phyloP scores from a whole-genome alignment of 2,888 invertebrate species.

The Apocheima hispidaria region DNA sequence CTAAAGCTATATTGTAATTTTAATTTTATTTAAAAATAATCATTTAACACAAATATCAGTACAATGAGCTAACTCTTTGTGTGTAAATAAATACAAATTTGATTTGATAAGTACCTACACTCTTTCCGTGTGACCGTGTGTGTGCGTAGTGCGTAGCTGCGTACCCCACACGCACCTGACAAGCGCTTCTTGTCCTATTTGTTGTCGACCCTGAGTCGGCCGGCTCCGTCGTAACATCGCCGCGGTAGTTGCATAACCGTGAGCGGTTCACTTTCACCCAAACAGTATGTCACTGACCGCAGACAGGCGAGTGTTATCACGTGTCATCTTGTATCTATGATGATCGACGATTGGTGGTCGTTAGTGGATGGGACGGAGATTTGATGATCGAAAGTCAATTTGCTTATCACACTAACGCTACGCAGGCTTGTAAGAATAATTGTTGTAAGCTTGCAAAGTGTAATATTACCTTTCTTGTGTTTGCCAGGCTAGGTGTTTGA shows the following conservation, averaged over 20 bases:
- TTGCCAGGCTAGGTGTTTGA: no score
- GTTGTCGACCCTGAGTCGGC: slow-evolving; percentile 35
- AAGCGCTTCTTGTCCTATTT: slow-evolving; percentile 16
- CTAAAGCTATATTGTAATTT: no score
- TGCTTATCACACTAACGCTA: not conserved
- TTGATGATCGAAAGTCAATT: not conserved
- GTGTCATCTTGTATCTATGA: slow-evolving; percentile 20
- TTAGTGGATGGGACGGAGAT: not conserved
- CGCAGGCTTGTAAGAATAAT: not conserved
- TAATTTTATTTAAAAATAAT: no score
- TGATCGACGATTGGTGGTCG: not conserved
- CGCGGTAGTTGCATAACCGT: slow-evolving; percentile 49
- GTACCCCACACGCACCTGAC: no score
- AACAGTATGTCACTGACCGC: slow-evolving; percentile 64
- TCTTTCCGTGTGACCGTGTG: no score
- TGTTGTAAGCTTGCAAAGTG: not conserved
- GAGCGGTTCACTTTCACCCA: slow-evolving; percentile 57
- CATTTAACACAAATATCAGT: no score
- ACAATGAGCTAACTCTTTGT: no score
- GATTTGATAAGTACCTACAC: no score
- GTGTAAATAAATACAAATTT: no score
- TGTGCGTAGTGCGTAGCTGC: no score
- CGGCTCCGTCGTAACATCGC: slow-evolving; percentile 36
- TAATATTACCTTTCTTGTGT: no score
- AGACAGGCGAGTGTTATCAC: slow-evolving; percentile 21